Evolutionary conservation across 2,888 invertebrate species (phyloP).

Genomic region (Epirrhoe alternata): DNA sequence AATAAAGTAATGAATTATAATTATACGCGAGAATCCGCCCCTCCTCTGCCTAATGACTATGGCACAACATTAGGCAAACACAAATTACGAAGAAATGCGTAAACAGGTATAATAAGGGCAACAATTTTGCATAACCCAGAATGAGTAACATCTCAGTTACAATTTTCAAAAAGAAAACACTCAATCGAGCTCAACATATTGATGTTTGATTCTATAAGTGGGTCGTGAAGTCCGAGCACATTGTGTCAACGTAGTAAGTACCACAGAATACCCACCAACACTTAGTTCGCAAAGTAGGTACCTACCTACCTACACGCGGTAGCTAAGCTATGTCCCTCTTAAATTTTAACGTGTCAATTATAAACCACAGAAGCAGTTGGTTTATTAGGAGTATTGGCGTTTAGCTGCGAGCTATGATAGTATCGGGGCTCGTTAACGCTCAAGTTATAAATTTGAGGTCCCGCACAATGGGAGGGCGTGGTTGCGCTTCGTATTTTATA

Average conservation of each 20-base stretch:
- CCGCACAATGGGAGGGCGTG: constrained; percentile 69
- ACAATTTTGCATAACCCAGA: constrained; percentile 52
- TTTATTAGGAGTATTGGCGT: constrained; percentile 54
- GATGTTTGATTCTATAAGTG: not conserved
- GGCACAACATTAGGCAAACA: constrained; percentile 78
- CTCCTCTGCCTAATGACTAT: constrained; percentile 71
- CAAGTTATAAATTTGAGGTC: constrained; percentile 73
- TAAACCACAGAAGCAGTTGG: constrained; percentile 39
- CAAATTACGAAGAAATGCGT: constrained; percentile 78
- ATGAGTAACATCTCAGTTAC: constrained; percentile 20
- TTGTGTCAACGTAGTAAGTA: not conserved
- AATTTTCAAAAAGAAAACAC: constrained; percentile 34
- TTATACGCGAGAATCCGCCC: constrained; percentile 66
- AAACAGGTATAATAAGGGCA: constrained; percentile 76
- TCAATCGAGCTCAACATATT: not conserved
- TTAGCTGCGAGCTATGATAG: constrained; percentile 65
- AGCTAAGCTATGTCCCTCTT: not conserved
- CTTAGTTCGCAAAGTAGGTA: not conserved
- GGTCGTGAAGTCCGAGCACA: not conserved
- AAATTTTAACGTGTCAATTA: constrained; percentile 35
- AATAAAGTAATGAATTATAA: constrained; percentile 77
- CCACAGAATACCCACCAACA: too few relatives aligned
- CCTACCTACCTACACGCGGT: not conserved
- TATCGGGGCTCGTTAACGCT: constrained; percentile 75
- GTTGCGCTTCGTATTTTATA: constrained; percentile 51